These are phyloP conservation scores for Amblyornis subalaris DNA, from an alignment of 2,113 vertebrate species.

Conservation along the genomic window DNA sequence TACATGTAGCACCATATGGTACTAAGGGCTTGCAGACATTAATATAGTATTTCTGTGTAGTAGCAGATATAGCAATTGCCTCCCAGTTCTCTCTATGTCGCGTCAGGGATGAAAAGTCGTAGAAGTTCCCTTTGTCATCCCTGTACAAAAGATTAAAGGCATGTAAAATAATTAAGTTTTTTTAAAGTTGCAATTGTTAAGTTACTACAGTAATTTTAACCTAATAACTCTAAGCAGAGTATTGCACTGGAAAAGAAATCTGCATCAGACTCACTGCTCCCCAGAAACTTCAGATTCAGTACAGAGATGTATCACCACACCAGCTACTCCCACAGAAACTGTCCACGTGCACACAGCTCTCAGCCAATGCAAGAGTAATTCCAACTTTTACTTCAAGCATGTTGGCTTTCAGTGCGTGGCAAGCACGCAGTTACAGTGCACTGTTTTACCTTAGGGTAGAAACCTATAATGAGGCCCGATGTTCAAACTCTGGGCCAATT, in stretches of 20 bases:
- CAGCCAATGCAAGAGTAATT: neutral
- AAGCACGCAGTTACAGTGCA: neutral
- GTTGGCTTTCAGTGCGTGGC: neutral
- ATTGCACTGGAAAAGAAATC: neutral
- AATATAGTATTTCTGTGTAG: constrained; percentile 78
- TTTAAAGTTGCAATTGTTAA: neutral
- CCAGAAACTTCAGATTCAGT: neutral
- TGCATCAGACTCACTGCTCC: neutral
- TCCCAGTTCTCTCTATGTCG: constrained; percentile 85
- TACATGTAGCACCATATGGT: constrained; percentile 76
- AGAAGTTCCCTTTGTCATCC: constrained; percentile 80
- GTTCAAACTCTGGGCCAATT: neutral
- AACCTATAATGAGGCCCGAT: neutral
- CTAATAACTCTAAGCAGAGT: neutral
- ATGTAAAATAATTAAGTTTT: neutral
- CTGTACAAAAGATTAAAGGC: constrained; percentile 56
- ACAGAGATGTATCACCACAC: neutral
- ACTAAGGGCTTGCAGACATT: constrained; percentile 92
- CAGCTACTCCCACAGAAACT: neutral
- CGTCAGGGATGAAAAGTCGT: constrained; percentile 88
- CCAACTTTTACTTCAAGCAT: neutral
- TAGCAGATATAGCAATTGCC: constrained; percentile 56
- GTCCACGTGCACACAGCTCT: neutral
- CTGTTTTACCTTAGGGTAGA: neutral
- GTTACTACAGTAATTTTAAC: neutral